Conservation (phyloP, 2,113 vertebrate genomes). For the Cacatua alba region DNA sequence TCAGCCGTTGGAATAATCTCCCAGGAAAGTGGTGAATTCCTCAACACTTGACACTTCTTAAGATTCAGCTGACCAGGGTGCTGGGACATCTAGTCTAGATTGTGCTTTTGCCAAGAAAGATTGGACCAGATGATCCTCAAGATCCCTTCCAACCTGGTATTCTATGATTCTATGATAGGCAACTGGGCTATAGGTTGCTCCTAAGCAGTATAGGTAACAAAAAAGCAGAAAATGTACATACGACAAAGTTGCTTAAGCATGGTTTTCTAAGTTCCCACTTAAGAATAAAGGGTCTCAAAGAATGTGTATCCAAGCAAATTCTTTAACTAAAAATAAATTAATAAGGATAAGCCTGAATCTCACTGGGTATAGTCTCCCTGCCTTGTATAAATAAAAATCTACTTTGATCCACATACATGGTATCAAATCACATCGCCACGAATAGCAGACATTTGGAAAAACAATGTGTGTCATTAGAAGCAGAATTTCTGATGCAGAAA, state of each 20-base stretch:
- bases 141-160: background rate
- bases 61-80: background rate
- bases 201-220: background rate
- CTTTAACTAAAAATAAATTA: background rate
- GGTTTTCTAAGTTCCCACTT: background rate
- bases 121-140: background rate
- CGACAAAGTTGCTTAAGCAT: background rate
- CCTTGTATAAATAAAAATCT: background rate
- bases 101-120: background rate
- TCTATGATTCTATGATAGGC: background rate
- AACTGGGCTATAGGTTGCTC: background rate
- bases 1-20: background rate
- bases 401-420: conserved; percentile 32
- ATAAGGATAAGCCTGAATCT: background rate
- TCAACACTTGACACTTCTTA: background rate
- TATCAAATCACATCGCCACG: conserved; percentile 6
- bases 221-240: background rate
- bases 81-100: background rate
- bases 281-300: background rate
- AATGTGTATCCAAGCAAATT: background rate
- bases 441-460: conserved; percentile 34
- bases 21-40: background rate
- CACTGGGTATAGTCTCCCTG: background rate
- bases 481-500: conserved; percentile 51
- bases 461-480: background rate